A percentile compares a stretch with the other conserved stretches of the same genome.
Evolutionary conservation across 1,140 invertebrate genomes (phyloP).

Genomic region (Xylocopa sonorina): DNA sequence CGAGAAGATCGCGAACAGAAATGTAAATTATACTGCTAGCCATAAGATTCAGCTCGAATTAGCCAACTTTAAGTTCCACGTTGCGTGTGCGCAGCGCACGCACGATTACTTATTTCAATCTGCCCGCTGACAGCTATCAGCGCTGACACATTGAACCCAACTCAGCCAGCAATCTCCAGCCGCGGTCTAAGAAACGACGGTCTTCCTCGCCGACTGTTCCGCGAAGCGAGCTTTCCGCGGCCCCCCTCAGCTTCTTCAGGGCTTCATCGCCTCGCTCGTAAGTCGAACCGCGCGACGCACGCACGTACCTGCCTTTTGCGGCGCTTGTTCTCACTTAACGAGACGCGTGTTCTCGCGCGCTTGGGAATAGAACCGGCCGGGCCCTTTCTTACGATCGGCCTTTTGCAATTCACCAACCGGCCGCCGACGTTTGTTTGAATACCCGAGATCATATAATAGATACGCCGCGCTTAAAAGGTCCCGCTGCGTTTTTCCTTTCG

Average conservation of each 20-base stretch:
- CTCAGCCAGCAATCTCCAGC: no score
- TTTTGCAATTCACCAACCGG: conserved; percentile 45
- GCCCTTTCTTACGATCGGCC: conserved; percentile 59
- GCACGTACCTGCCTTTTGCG: conserved; percentile 60
- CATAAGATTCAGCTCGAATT: no score
- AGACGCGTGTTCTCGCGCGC: conserved; percentile 71
- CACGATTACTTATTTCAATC: no score
- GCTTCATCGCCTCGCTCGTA: conserved; percentile 64
- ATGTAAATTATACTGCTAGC: no score
- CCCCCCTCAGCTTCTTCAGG: conserved; percentile 63
- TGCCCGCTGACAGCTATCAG: no score
- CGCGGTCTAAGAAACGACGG: conserved; percentile 56
- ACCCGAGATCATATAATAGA: conserved; percentile 53
- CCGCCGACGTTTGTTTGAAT: conserved; percentile 30
- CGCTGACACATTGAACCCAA: no score
- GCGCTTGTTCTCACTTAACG: conserved; percentile 71
- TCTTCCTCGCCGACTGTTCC: conserved; percentile 55
- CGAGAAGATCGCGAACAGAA: no score
- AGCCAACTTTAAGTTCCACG: no score
- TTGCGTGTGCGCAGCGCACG: no score
- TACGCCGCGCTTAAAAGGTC: neutral
- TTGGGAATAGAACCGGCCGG: conserved; percentile 59
- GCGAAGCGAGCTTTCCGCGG: conserved; percentile 34
- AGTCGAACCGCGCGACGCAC: no score
- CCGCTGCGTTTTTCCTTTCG: neutral